Evolutionary conservation across 1,140 invertebrate species (phyloP), one percentile per base, ranked within the genome.

Genomic region (Papilio machaon): DNA sequence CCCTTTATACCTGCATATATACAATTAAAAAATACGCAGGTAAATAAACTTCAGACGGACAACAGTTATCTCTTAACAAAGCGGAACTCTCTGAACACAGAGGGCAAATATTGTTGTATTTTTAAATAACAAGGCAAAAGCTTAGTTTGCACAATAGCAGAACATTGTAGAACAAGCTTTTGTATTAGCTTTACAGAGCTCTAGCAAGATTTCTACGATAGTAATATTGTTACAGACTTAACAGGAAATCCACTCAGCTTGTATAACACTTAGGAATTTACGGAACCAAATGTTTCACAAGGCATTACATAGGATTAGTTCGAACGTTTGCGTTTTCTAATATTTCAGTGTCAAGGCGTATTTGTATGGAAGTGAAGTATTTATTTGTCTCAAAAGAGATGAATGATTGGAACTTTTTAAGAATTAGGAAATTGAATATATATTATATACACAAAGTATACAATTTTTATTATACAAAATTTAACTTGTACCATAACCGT

Each of bases 171-270:
- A 58, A n/a, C 52, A 54, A 58, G 54, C 54, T 58, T 58, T 58
- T 58, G 49, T n/a, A 19, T n/a, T n/a, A 67, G 64, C 64, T 67
- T 10, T 67, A 67, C 0, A 23, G 35, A 38, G 10, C 2, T 23
- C 64, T 30, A 67, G 30, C 8, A 10, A 64, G 60, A 9, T 23
- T 23, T 3, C 19, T 64, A 64, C 60, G 19, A 9, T 67, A 67
- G 9, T 67, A 67, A 15, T 67, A 67, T 38, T 64, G 60, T 67
- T 67, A 38, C 64, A 67, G 64, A 35, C 30, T 67, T 67, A 67
- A 67, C 64, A 6, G 11, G 10, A 67, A 67, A 67, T 67, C 64
- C 64, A 35, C 64, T 67, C 35, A 67, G 64, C 30, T 67, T 67
- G 35, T 67, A 67, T 35, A 67, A 67, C 23, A 67, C 64, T 15